Evolutionary conservation across 2,888 invertebrate genomes (phyloP).

Genomic region (Desoria tigrina): DNA sequence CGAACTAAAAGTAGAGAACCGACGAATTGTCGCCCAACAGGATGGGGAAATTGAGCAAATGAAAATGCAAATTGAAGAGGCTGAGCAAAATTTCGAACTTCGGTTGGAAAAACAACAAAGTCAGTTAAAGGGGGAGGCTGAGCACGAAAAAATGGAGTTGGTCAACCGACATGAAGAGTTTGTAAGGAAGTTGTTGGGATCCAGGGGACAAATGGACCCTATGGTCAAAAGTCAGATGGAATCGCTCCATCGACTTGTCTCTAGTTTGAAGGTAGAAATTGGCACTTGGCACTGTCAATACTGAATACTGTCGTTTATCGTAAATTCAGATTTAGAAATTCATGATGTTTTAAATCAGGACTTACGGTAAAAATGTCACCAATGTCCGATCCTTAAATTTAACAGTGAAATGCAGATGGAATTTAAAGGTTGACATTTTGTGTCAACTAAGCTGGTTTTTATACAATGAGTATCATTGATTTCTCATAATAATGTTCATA

Average conservation of each 20-base stretch:
- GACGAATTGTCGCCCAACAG: slow-evolving; percentile 16
- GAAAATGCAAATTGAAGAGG: slow-evolving; percentile 25
- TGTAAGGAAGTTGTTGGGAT: too few species aligned
- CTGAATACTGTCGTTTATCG: too few species aligned
- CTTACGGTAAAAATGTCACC: too few species aligned
- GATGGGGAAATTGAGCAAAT: slow-evolving; percentile 27
- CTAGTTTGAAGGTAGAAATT: slow-evolving; percentile 2
- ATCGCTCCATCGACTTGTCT: neutral
- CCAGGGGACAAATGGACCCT: neutral
- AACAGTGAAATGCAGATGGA: too few species aligned
- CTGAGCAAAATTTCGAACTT: slow-evolving; percentile 29
- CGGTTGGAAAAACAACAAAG: slow-evolving; percentile 25
- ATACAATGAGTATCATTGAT: too few species aligned
- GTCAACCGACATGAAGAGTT: slow-evolving; percentile 22
- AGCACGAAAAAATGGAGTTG: slow-evolving; percentile 26
- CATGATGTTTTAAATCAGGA: too few species aligned
- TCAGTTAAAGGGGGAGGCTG: slow-evolving; percentile 20
- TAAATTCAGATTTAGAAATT: too few species aligned
- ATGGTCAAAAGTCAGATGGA: neutral
- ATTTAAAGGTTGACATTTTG: too few species aligned
- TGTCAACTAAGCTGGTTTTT: too few species aligned
- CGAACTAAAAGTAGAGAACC: slow-evolving; percentile 21
- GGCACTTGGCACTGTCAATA: too few species aligned
- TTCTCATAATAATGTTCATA: too few species aligned
- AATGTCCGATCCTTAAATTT: too few species aligned